Percentiles rank a stretch among this genome's conserved stretches.
Evolutionary conservation across 2,113 vertebrate genomes (phyloP).

Genomic region (Centrocercus urophasianus): DNA sequence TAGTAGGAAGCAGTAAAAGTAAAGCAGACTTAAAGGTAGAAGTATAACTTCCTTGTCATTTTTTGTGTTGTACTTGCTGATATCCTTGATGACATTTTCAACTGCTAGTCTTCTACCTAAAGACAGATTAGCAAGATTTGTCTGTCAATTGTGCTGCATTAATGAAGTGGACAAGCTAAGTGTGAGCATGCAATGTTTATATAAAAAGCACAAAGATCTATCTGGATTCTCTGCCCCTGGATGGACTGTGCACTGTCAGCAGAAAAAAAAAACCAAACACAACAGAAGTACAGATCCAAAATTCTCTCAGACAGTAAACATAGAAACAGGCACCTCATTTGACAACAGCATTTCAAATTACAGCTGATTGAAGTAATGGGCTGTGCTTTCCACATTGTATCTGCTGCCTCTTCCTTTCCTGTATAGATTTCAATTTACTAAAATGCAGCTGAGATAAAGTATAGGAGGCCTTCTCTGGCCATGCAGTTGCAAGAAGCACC

Average conservation of each 20-base stretch:
- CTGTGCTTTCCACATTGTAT: neutral
- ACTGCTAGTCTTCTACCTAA: neutral
- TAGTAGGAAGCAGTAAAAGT: neutral
- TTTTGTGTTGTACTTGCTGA: neutral
- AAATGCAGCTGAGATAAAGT: neutral
- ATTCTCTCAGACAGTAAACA: neutral
- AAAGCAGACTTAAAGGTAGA: neutral
- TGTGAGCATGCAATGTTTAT: neutral
- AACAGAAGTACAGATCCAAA: neutral
- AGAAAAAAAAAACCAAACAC: neutral
- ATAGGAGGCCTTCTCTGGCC: neutral
- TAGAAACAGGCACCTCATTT: constrained; percentile 8
- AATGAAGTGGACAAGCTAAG: neutral
- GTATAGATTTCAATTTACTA: neutral
- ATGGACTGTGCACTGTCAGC: neutral
- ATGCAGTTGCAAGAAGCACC: constrained; percentile 12
- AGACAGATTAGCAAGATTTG: neutral
- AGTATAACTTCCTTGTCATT: neutral
- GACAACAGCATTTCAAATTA: neutral
- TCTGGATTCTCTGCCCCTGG: neutral
- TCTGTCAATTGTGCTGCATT: neutral
- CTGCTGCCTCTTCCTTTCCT: neutral
- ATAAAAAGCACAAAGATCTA: neutral
- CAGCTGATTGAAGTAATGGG: neutral
- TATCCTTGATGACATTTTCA: neutral